Evolutionary conservation across 2,888 invertebrate species (phyloP).

Genomic region (Melanophora roralis): DNA sequence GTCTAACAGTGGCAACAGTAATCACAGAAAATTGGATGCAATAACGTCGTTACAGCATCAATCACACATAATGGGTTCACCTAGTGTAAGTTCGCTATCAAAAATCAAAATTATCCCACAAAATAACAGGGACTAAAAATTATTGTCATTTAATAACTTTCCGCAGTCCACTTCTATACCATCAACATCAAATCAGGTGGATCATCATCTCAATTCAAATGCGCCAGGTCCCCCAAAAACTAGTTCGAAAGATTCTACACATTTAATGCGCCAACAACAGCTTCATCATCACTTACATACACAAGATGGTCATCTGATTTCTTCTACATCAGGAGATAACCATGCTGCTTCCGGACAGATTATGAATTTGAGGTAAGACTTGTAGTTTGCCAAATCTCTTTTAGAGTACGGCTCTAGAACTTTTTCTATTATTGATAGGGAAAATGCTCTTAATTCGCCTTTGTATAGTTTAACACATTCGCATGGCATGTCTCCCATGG

Average conservation of each 20-base stretch:
- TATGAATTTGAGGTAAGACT: constrained; percentile 71
- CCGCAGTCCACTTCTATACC: constrained; percentile 68
- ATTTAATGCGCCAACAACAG: constrained; percentile 66
- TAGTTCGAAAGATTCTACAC: constrained; percentile 78
- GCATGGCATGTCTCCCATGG: constrained; percentile 76
- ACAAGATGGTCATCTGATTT: constrained; percentile 56
- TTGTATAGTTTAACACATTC: constrained; percentile 76
- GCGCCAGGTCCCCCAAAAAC: constrained; percentile 76
- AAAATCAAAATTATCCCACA: too few species aligned
- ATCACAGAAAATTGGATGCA: constrained; percentile 65
- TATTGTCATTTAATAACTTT: too few species aligned
- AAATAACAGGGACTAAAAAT: too few species aligned
- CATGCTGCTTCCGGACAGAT: constrained; percentile 69
- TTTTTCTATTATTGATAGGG: constrained; percentile 65
- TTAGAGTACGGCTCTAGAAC: too few species aligned
- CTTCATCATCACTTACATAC: constrained; percentile 60
- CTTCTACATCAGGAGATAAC: constrained; percentile 53
- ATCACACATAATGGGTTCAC: constrained; percentile 64
- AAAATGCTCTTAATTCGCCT: constrained; percentile 76
- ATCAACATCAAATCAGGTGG: constrained; percentile 70
- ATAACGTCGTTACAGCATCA: constrained; percentile 65
- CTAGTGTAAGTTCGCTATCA: constrained; percentile 61
- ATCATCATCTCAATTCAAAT: constrained; percentile 76
- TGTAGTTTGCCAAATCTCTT: neutral
- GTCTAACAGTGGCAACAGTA: constrained; percentile 65